Percentiles rank a stretch among this genome's conserved stretches.
phyloP scores from a whole-genome alignment of 2,888 invertebrate genomes.

The Acleris sparsana region DNA sequence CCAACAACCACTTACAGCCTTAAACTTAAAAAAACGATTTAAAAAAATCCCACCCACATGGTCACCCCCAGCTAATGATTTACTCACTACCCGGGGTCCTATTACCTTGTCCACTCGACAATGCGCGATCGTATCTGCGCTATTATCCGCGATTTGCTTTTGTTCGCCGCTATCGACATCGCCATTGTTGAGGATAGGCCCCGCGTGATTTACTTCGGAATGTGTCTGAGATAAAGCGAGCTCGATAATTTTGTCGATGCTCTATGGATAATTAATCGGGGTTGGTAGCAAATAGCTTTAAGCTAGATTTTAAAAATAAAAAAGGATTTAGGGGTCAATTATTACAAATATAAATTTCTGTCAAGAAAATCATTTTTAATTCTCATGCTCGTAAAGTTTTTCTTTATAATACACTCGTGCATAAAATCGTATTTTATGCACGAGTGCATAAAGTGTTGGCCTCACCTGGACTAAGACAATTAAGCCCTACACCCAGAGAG shows the following conservation, averaged over 20 bases:
- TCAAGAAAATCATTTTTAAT: too few species aligned
- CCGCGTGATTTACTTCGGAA: constrained; percentile 7
- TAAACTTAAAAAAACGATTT: background rate
- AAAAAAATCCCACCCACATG: constrained; percentile 24
- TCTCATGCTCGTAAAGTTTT: too few species aligned
- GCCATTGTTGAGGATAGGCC: constrained; percentile 30
- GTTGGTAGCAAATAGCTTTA: background rate
- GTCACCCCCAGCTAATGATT: constrained; percentile 45
- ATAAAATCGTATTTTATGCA: too few species aligned
- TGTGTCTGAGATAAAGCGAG: background rate
- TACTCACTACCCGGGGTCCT: constrained; percentile 47
- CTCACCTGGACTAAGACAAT: too few species aligned
- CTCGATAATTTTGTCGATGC: constrained; percentile 2
- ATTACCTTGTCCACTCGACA: constrained; percentile 48
- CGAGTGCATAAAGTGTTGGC: too few species aligned
- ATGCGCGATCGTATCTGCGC: constrained; percentile 29
- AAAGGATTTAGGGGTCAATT: too few species aligned
- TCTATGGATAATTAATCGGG: too few species aligned
- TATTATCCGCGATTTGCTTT: constrained; percentile 35
- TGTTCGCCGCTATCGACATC: constrained; percentile 35
- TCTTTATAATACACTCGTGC: too few species aligned
- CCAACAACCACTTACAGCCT: too few species aligned
- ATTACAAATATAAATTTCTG: too few species aligned
- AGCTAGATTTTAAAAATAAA: too few species aligned
- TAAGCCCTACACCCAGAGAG: too few species aligned